A percentile compares a stretch with the other conserved stretches of the same genome.
Evolutionary conservation across 2,888 invertebrate species (phyloP).

Genomic region (Drosophila siamana): DNA sequence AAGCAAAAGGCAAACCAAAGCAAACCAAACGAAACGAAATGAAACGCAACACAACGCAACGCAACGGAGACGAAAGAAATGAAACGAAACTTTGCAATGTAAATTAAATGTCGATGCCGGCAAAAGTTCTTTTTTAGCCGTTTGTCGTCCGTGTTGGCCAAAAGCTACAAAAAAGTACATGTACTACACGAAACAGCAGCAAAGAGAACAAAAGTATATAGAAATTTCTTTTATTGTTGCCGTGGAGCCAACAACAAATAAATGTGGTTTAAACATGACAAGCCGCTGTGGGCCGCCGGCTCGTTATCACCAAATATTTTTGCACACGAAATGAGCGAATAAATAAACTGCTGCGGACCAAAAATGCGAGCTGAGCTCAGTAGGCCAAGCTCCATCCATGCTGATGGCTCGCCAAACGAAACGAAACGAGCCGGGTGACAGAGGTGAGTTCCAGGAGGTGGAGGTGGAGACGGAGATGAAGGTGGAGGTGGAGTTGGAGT

Average conservation of each 20-base stretch:
- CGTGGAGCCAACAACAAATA: slow-evolving; percentile 64
- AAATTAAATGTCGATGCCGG: slow-evolving; percentile 76
- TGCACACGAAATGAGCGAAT: slow-evolving; percentile 80
- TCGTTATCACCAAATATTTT: slow-evolving; percentile 81
- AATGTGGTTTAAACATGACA: slow-evolving; percentile 80
- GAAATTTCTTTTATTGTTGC: slow-evolving; percentile 64
- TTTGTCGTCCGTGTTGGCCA: slow-evolving; percentile 55
- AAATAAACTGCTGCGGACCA: slow-evolving; percentile 58
- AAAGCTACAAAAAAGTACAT: slow-evolving; percentile 15
- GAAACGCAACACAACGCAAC: slow-evolving; percentile 46
- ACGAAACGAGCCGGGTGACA: neutral
- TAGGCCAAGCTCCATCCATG: neutral
- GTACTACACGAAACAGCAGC: slow-evolving; percentile 6
- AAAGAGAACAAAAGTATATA: slow-evolving; percentile 17
- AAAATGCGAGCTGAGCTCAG: slow-evolving; percentile 27
- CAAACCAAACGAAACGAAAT: slow-evolving; percentile 36
- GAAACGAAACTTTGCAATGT: slow-evolving; percentile 74
- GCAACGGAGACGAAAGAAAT: slow-evolving; percentile 30
- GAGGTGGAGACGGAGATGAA: neutral
- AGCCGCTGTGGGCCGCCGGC: slow-evolving; percentile 69
- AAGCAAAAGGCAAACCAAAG: slow-evolving; percentile 51
- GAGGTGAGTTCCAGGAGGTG: neutral
- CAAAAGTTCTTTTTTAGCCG: slow-evolving; percentile 37
- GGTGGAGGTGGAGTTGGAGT: neutral
- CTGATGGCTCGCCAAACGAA: neutral